Evolutionary conservation across 2,888 invertebrate genomes (phyloP).

Genomic region (Bruchidius siliquastri): DNA sequence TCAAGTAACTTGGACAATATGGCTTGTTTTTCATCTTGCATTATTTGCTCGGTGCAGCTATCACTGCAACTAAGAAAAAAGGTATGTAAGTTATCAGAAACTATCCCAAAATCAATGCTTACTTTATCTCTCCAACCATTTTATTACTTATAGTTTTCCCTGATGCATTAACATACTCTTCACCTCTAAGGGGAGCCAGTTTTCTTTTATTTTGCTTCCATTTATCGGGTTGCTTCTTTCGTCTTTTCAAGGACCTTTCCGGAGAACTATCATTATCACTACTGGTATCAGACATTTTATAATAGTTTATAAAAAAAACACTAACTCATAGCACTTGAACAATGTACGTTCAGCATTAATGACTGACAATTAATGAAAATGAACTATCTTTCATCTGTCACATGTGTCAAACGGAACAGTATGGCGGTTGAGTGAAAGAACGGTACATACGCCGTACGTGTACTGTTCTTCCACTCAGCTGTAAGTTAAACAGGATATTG

Average conservation of each 20-base stretch:
- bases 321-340: too few species aligned
- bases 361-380: too few species aligned
- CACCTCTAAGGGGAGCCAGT: conserved; percentile 5
- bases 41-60: background rate
- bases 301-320: too few species aligned
- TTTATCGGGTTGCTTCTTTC: conserved; percentile 3
- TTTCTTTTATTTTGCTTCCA: conserved; percentile 7
- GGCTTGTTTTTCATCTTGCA: background rate
- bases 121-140: conserved; percentile 6
- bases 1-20: conserved; percentile 5
- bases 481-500: conserved; percentile 1
- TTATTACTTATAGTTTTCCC: conserved; percentile 6
- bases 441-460: conserved; percentile 4
- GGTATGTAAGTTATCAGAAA: too few species aligned
- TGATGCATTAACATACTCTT: conserved; percentile 4
- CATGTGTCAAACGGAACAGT: too few species aligned
- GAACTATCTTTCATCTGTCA: too few species aligned
- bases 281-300: background rate
- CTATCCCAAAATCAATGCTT: background rate
- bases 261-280: conserved; percentile 7
- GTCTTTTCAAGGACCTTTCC: conserved; percentile 6
- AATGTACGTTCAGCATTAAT: too few species aligned
- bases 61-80: background rate
- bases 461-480: conserved; percentile 7
- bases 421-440: conserved; percentile 4